Base-by-base conservation (phyloP, 2,113 vertebrate genomes). In the Melanostigma gelatinosum region DNA sequence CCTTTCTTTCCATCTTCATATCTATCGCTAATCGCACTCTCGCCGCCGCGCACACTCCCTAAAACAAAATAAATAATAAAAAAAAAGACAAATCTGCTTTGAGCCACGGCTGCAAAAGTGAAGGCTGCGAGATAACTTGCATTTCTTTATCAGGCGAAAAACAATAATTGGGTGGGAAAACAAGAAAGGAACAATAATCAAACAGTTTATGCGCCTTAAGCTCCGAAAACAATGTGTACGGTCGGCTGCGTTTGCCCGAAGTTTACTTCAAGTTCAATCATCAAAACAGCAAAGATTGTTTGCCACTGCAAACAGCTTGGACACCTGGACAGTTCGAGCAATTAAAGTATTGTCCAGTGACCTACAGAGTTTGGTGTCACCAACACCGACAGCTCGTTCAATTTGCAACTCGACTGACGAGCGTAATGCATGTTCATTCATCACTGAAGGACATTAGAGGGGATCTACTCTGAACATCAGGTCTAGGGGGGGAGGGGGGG, bases 331-430 rank as follows among this genome's bases (percentile, higher is more conserved):
- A 64, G 61, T 29, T 32, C 1, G 18, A 40, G 72, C 88, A 76
- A 78, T 91, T 88, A 86, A 75, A 61, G 32, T 24, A 86, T 85
- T 90, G 91, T 70, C 88, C 84, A 75, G 20, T 88, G 83, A 92
- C 80, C 88, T 63, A 34, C 64, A 16, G 2, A 7, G 55, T 83
- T 64, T 42, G 40, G 36, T 83, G 89, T 82, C 75, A 67, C 50
- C 8, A 46, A 10, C 75, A 79, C 54, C 80, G 15, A 77, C 87
- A 82, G 75, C 50, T 73, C 44, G 13, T 84, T 83, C 50, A 81
- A 82, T 90, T 89, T 86, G 74, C 48, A 83, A 61, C 75, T 86
- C 64, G 24, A 70, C 74, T 77, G 7, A 72, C 77, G 20, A 75
- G 29, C 15, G 8, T 70, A 77, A 87, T 84, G 75, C 66, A 34